These are phyloP conservation scores for Pempheris klunzingeri DNA, from an alignment of 2,797 vertebrate genomes.

Conservation along the genomic window DNA sequence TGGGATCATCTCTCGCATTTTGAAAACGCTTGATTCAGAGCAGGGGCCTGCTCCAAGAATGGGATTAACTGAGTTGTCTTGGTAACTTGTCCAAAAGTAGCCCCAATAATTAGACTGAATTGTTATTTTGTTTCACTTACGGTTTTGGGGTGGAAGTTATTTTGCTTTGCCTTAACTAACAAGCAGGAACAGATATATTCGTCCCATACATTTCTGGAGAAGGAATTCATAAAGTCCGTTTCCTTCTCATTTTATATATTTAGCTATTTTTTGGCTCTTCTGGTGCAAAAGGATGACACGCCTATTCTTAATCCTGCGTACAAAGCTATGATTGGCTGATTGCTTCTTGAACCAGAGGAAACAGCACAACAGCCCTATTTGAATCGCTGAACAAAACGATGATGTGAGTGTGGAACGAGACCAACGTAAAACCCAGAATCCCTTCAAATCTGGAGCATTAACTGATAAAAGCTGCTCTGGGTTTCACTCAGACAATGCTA, in stretches of 20 bases:
- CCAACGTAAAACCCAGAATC: conserved; percentile 13
- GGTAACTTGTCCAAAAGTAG: too few species aligned
- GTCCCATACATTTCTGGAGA: too few species aligned
- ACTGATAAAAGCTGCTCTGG: conserved; percentile 15
- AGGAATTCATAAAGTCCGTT: too few species aligned
- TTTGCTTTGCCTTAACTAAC: too few species aligned
- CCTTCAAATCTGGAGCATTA: conserved; percentile 23
- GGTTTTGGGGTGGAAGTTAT: too few species aligned
- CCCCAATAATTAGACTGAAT: too few species aligned
- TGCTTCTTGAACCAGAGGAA: conserved; percentile 18
- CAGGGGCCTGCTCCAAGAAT: too few species aligned
- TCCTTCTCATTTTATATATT: not conserved
- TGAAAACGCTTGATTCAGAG: too few species aligned
- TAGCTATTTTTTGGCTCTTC: conserved; percentile 11
- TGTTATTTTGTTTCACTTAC: too few species aligned
- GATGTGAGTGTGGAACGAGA: conserved; percentile 21
- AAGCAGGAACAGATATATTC: too few species aligned
- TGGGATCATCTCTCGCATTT: too few species aligned
- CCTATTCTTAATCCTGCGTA: conserved; percentile 1
- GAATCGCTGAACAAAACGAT: conserved; percentile 10
- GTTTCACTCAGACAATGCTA: conserved; percentile 24
- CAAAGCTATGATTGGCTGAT: conserved; percentile 22
- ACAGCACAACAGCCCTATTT: not conserved
- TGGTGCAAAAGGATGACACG: not conserved
- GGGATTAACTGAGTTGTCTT: too few species aligned